Percentiles rank a stretch among this genome's conserved stretches.
Evolutionary conservation across 2,797 vertebrate species (phyloP).

Genomic region (Typhlichthys subterraneus): DNA sequence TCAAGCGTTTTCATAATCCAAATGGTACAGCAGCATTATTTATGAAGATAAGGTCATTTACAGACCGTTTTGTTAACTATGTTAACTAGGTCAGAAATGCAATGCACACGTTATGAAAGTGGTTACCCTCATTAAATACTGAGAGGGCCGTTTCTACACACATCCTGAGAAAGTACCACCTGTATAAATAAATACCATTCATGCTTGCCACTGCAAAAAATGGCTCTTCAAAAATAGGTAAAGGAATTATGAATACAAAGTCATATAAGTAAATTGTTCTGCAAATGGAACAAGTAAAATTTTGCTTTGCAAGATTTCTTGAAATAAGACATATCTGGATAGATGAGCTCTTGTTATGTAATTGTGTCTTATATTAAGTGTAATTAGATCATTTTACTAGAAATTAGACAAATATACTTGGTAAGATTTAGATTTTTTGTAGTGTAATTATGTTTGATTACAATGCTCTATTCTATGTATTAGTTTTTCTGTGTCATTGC

Average conservation of each 20-base stretch:
- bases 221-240: too few species aligned
- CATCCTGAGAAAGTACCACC: constrained; percentile 29
- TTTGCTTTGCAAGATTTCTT: too few species aligned
- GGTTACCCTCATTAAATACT: constrained; percentile 38
- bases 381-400: too few species aligned
- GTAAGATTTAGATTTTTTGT: too few species aligned
- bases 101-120: constrained; percentile 5
- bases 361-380: too few species aligned
- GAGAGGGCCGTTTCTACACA: constrained; percentile 33
- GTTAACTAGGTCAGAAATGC: constrained; percentile 12
- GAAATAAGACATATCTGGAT: too few species aligned
- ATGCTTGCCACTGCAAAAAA: too few species aligned
- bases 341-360: too few species aligned
- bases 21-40: constrained; percentile 50
- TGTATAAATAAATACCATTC: not conserved
- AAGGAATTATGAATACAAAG: too few species aligned
- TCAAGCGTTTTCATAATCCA: constrained; percentile 19
- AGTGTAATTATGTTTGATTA: constrained; percentile 13
- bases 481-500: not conserved
- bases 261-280: too few species aligned
- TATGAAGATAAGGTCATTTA: constrained; percentile 17
- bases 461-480: constrained; percentile 1
- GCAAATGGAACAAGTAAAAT: too few species aligned
- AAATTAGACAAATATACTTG: too few species aligned
- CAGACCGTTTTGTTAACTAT: constrained; percentile 5